A percentile compares a stretch with the other conserved stretches of the same genome.
These are phyloP conservation scores for Spongia lamella DNA, from an alignment of 37 sponge, comb jelly and placozoan species.

Conservation along the genomic window DNA sequence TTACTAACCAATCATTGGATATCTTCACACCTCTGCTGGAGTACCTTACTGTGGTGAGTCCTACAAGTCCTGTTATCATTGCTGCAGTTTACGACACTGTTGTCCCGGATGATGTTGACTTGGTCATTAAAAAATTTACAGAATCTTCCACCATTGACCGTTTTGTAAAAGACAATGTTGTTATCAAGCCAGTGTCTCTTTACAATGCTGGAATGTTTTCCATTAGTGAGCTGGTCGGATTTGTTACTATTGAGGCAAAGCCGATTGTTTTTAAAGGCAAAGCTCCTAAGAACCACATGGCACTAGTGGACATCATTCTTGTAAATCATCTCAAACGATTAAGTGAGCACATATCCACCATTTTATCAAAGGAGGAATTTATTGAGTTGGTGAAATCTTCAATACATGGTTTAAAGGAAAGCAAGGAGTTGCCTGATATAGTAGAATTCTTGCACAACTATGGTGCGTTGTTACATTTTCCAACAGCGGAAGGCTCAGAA, in stretches of 20 bases:
- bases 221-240: too few species aligned
- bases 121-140: too few species aligned
- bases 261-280: too few species aligned
- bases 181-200: too few species aligned
- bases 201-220: too few species aligned
- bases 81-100: constrained; percentile 29
- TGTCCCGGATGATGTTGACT: too few species aligned
- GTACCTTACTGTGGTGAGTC: constrained; percentile 37
- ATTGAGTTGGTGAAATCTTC: constrained; percentile 36
- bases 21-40: constrained; percentile 28
- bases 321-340: too few species aligned
- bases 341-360: constrained; percentile 13
- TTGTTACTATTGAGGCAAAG: too few species aligned
- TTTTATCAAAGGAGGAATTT: constrained; percentile 43
- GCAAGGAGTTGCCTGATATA: constrained; percentile 42
- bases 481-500: background rate
- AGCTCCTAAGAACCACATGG: too few species aligned
- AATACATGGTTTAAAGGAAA: constrained; percentile 37
- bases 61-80: constrained; percentile 22
- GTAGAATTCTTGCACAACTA: constrained; percentile 18
- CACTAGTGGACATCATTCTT: too few species aligned
- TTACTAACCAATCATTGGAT: constrained; percentile 22
- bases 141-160: too few species aligned
- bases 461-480: constrained; percentile 18
- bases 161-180: too few species aligned